Evolutionary conservation across 2,113 vertebrate species (phyloP).

Genomic region (Equus quagga): DNA sequence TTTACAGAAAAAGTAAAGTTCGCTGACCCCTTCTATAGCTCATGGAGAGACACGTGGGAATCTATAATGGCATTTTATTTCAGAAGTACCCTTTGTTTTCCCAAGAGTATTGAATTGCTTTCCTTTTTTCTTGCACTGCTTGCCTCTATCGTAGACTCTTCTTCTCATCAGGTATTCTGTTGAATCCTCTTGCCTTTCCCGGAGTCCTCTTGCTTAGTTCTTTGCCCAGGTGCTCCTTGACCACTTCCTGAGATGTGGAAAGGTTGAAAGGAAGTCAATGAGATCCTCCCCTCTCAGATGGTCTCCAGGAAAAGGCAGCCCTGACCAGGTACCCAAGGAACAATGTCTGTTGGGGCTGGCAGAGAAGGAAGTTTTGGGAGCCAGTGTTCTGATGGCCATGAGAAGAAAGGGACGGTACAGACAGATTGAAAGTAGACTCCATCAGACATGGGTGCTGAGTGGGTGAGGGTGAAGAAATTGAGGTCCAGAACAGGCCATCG

Average conservation of each 20-base stretch:
- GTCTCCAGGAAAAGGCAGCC: background rate
- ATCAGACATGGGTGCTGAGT: background rate
- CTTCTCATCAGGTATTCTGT: background rate
- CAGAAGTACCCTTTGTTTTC: background rate
- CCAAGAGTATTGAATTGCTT: background rate
- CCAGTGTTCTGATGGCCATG: background rate
- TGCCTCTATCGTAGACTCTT: background rate
- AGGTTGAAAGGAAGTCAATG: background rate
- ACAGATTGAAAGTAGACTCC: background rate
- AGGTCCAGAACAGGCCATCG: background rate
- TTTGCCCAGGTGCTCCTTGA: background rate
- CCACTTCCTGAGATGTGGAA: background rate
- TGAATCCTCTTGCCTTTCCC: background rate
- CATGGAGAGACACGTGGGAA: background rate
- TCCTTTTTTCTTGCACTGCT: background rate
- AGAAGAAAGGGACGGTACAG: background rate
- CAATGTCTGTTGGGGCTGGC: too few species aligned
- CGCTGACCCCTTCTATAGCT: background rate
- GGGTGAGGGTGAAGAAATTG: background rate
- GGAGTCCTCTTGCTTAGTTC: background rate
- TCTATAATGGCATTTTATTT: background rate
- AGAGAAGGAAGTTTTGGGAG: background rate
- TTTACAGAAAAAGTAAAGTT: background rate
- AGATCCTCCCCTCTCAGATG: background rate
- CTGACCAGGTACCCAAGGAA: too few species aligned